phyloP scores from a whole-genome alignment of 2,797 vertebrate species.

The Neoniphon sammara region DNA sequence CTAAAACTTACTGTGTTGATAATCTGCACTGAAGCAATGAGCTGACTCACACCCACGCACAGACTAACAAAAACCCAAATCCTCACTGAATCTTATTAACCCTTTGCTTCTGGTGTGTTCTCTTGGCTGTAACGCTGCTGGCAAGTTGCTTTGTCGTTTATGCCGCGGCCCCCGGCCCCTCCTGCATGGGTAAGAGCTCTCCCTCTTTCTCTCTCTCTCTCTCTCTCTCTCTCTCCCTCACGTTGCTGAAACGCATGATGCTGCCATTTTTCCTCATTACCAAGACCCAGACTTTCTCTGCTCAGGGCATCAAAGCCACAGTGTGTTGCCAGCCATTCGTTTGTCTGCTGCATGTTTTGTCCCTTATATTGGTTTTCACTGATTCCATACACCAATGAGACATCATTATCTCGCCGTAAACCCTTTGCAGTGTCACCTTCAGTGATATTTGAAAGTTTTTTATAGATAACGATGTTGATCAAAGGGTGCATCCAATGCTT shows the following conservation, averaged over 20 bases:
- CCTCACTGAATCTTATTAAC: conserved; percentile 80
- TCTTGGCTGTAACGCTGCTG: conserved; percentile 75
- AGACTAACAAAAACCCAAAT: conserved; percentile 15
- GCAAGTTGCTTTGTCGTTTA: conserved; percentile 73
- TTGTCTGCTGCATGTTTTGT: background rate
- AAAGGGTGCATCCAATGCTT: background rate
- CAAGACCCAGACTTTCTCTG: background rate
- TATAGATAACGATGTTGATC: no score
- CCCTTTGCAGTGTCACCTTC: no score
- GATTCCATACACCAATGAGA: background rate
- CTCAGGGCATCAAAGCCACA: background rate
- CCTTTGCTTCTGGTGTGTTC: conserved; percentile 81
- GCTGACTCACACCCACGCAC: conserved; percentile 20
- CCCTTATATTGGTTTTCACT: background rate
- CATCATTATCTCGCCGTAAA: background rate
- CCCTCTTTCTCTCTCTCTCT: no score
- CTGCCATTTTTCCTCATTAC: background rate
- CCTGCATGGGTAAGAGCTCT: conserved; percentile 82
- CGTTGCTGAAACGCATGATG: conserved; percentile 44
- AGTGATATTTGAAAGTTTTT: no score
- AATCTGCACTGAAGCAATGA: conserved; percentile 8
- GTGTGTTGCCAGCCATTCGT: background rate
- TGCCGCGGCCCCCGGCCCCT: conserved; percentile 57
- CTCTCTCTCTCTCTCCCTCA: conserved; percentile 4
- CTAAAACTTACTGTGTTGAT: conserved; percentile 1